Percentiles rank a stretch among this genome's conserved stretches.
Evolutionary conservation across 2,113 vertebrate genomes (phyloP).

Genomic region (Symphodus melops): DNA sequence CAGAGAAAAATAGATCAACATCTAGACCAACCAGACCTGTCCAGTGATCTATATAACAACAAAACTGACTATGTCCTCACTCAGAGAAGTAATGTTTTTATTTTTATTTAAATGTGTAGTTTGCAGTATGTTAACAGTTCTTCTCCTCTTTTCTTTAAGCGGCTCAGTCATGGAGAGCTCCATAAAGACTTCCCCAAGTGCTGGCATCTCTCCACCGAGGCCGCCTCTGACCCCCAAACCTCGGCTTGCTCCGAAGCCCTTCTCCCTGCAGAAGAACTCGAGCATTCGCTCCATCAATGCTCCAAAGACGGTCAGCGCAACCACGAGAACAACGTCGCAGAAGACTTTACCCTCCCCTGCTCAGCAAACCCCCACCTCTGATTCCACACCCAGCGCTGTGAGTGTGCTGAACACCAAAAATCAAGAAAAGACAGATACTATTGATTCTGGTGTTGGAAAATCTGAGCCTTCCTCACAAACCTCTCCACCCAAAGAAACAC

Average conservation of each 20-base stretch:
- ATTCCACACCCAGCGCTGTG: conserved; percentile 27
- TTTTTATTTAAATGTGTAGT: conserved; percentile 4
- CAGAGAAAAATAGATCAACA: too few species aligned
- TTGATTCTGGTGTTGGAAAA: conserved; percentile 34
- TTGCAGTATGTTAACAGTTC: conserved; percentile 10
- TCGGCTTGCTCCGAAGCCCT: conserved; percentile 77
- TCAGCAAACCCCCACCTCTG: conserved; percentile 10
- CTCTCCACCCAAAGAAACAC: conserved; percentile 13
- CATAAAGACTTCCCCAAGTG: conserved; percentile 37
- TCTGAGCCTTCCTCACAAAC: conserved; percentile 26
- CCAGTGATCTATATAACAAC: conserved; percentile 5
- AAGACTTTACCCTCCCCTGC: conserved; percentile 7
- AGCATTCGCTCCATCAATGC: conserved; percentile 71
- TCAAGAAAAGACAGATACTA: conserved; percentile 10
- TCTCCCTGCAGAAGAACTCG: conserved; percentile 71
- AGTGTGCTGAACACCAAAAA: conserved; percentile 18
- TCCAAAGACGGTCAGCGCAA: conserved; percentile 27
- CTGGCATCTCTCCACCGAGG: conserved; percentile 40
- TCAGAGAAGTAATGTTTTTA: background rate
- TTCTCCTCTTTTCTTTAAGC: conserved; percentile 31
- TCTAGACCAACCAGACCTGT: conserved; percentile 60
- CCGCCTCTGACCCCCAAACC: conserved; percentile 71
- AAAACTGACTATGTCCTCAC: background rate
- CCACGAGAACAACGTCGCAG: background rate
- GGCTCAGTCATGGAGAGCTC: conserved; percentile 67